Percentiles rank a stretch among this genome's conserved stretches.
Evolutionary conservation across 2,888 invertebrate genomes (phyloP).

Genomic region (Lacanobia wlatinum): DNA sequence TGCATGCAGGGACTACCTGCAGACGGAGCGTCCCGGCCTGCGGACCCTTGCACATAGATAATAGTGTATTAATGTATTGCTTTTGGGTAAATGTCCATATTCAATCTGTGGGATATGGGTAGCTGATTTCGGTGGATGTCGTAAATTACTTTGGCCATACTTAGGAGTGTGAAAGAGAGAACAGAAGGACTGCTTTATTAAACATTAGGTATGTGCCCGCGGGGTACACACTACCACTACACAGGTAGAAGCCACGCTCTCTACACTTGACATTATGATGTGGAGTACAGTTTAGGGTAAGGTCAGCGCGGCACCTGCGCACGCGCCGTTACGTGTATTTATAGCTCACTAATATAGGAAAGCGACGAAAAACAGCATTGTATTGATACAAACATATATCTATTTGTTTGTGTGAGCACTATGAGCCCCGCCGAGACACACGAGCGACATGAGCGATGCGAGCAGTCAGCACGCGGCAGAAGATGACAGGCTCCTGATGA

Average conservation of each 20-base stretch:
- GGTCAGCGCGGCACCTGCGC: slow-evolving; percentile 52
- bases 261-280: slow-evolving; percentile 27
- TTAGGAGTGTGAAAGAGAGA: neutral
- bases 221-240: neutral
- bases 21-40: neutral
- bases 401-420: neutral
- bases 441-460: neutral
- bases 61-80: slow-evolving; percentile 31
- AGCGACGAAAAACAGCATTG: slow-evolving; percentile 24
- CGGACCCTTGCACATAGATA: slow-evolving; percentile 18
- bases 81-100: slow-evolving; percentile 6
- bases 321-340: slow-evolving; percentile 40
- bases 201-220: neutral
- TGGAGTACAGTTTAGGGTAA: slow-evolving; percentile 37
- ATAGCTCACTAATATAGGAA: slow-evolving; percentile 25
- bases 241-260: neutral
- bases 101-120: neutral
- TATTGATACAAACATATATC: neutral
- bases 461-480: neutral
- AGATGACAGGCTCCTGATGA: neutral
- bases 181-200: neutral
- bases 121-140: neutral
- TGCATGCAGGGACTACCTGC: slow-evolving; percentile 64
- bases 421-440: neutral
- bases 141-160: neutral